Evolutionary conservation across 2,797 vertebrate genomes (phyloP), one percentile per base, ranked within the genome.

Genomic region (Acestrorhynchus altus): DNA sequence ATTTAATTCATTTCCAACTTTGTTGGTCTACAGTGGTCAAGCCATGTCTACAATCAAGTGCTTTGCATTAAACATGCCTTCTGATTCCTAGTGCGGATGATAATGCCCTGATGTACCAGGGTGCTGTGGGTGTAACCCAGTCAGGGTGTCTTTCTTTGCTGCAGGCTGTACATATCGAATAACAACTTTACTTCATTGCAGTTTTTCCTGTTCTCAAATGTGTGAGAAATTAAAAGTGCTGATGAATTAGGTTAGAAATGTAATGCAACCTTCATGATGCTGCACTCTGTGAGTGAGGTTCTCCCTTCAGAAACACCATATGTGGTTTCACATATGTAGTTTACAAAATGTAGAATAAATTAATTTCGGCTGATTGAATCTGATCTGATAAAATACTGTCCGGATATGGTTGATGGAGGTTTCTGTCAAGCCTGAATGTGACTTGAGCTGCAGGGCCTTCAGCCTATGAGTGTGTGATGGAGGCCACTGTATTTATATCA

Each of bases 381-480:
- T 47, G 42, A 66, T 26, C 64, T 26, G 16, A 10, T 22, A 6
- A 20, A 47, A 42, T 46, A 28, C 46, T 20, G 40, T 39, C n/a
- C 1, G 39, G 22, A 26, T 28, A 13, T 47, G 40, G 1, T 28
- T 24, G 64, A 66, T 46, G 22, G 22, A 47, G 61, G 35, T 31
- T 63, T 63, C 63, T 42, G 20, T 44, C n/a, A 44, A 40, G 12
- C 8, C 35, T 40, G 35, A 63, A 63, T 40, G 35, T 63, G 60
- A 15, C 39, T n/a, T 44, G 18, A 9, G 63, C 63, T n/a, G n/a
- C 63, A 42, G 63, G 63, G 63, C 64, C 64, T 47, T 13, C 61
- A 42, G 42, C 40, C 15, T 35, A 18, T 22, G 18, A 66, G 42
- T 66, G 64, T 61, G 64, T 61, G 10, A 42, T 4, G 8, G 35